These are phyloP conservation scores for Caenorhabditis tropicalis DNA, from an alignment of 1,140 invertebrate genomes.

Conservation along the genomic window DNA sequence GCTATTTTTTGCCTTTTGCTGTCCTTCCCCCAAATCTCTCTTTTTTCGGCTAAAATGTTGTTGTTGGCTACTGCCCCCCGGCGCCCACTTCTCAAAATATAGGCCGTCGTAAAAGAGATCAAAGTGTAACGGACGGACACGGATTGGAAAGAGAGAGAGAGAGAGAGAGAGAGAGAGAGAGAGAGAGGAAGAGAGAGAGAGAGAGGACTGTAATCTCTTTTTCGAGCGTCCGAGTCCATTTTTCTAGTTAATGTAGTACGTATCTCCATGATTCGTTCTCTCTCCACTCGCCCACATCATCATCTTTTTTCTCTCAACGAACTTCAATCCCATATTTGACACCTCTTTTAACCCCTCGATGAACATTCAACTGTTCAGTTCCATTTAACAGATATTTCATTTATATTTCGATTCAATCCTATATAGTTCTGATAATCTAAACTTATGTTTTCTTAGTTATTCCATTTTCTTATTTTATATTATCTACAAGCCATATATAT, in stretches of 20 bases:
- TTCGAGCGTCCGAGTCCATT: neutral
- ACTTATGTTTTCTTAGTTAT: too few relatives aligned
- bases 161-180: too few relatives aligned
- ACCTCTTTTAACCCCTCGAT: neutral
- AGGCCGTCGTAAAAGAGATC: conserved; percentile 22
- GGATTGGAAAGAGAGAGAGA: neutral
- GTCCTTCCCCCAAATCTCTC: neutral
- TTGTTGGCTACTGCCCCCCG: neutral
- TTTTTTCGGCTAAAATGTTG: neutral
- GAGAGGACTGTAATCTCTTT: conserved; percentile 15
- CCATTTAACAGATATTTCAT: too few relatives aligned
- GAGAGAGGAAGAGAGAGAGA: too few relatives aligned
- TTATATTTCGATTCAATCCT: too few relatives aligned
- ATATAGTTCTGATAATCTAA: neutral
- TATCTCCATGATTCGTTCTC: neutral
- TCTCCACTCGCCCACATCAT: neutral
- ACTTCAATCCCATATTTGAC: conserved; percentile 11
- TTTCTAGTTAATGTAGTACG: conserved; percentile 9
- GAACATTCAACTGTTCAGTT: conserved; percentile 15
- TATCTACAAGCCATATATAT: too few relatives aligned
- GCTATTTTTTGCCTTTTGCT: neutral
- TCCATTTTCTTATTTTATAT: too few relatives aligned
- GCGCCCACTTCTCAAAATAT: neutral
- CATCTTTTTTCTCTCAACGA: neutral
- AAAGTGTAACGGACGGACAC: conserved; percentile 28